Base-by-base conservation (phyloP, 2,113 vertebrate species). In the Cheirogaleus medius region DNA sequence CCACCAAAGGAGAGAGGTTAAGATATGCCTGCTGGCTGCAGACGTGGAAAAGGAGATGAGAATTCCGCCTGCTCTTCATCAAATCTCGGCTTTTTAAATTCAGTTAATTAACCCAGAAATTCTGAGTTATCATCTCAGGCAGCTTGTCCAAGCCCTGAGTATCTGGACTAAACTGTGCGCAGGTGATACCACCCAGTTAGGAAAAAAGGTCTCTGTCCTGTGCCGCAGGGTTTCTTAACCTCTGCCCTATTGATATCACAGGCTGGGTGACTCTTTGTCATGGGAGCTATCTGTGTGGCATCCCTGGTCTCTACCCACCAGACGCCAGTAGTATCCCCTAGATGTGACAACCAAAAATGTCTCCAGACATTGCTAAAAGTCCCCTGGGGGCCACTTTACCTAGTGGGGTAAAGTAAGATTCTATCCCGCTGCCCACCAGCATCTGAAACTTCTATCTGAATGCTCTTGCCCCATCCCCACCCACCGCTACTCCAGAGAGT, bases 21-120 rank as follows among this genome's bases (percentile, higher is more conserved):
- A 78, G 58, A 87, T 21, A 69, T 6, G 23, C 32, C 42, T 82
- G 37, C n/a, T 44, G 58, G 69, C 87, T 73, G 64, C 44, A 90
- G 64, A 80, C 7, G 25, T 47, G n/a, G 58, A 54, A 86, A 94
- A 94, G 58, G 32, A 96, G 77, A 91, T 63, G 83, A 92, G 68
- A 89, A 94, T 80, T 95, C 86, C 73, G 39, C 83, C 88, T 87
- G 86, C 44, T 97, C 91, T 71, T 71, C 78, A 91, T 60, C 86
- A 88, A 91, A 88, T 11, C 34, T 94, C 13, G 2, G 6, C 23
- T 96, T 95, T 90, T 80, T 78, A 13, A 96, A 94, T 88, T 91
- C 95, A 96, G 78, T 89, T 97, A 96, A 95, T 97, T 97, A 95
- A 94, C 69, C 90, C 91, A 90, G 83, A 96, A 97, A 97, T 58